Evolutionary conservation across 2,113 vertebrate genomes (phyloP), one percentile per base, ranked within the genome.

Genomic region (Lates calcarifer): DNA sequence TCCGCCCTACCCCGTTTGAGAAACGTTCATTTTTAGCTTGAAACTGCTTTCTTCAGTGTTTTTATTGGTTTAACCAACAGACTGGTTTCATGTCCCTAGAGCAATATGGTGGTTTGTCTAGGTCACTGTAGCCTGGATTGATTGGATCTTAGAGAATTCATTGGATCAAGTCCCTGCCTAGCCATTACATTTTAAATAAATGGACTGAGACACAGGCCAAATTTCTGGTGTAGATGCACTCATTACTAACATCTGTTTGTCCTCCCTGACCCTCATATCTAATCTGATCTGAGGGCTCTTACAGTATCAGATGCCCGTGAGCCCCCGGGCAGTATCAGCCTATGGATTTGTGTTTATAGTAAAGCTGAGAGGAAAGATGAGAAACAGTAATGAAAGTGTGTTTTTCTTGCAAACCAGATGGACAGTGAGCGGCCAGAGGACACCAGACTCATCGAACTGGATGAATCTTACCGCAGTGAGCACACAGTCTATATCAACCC

Each of bases 401-500:
- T 68, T 69, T 90, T 13, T 83, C 33, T 83, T 76, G 29, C 63
- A 82, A 57, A 94, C 26, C 91, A 99, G 98, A 95, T 97, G 79
- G 98, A 99, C 91, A 93, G 83, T 39, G 98, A 99, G 67, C 96
- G 93, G 87, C 96, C 82, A 14, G 96, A 97, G 81, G 98, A 99
- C 74, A 94, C 94, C 6, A 94, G 96, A 53, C 96, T 99, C 43
- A 98, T 99, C 64, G 98, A 99, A 87, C 92, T 99, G 92, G 98
- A 99, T 86, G 97, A 99, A 69, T 98, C 98, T 14, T 96, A 98
- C 93, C 96, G 94, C 92, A 98, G 98, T 18, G 98, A 99, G 90
- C 98, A 99, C 88, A 99, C 98, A 0, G 98, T 99, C 74, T 99
- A 97, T 80, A 96, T 99, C 91, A 99, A 97, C 33, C 98, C 98